Percentiles rank a stretch among this genome's conserved stretches.
phyloP scores from a whole-genome alignment of 2,888 invertebrate species.

The Dynastes maya region DNA sequence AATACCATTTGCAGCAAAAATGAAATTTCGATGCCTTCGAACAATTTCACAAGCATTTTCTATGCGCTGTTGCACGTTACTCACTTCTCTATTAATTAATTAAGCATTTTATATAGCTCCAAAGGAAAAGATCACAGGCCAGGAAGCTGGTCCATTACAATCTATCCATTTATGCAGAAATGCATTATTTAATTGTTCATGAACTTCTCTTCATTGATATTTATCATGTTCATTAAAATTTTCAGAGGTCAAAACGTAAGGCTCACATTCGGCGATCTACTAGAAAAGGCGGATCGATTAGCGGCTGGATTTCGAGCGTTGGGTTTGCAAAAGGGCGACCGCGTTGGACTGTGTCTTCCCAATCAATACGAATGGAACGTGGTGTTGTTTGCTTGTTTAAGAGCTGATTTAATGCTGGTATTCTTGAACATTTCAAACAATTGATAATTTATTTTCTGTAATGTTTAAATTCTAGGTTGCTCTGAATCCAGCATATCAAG shows the following conservation, averaged over 20 bases:
- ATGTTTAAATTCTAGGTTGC: constrained; percentile 73
- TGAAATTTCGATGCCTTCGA: no score
- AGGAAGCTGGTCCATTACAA: no score
- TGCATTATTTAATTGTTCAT: no score
- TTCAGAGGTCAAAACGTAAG: constrained; percentile 71
- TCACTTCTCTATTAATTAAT: no score
- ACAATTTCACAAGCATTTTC: no score
- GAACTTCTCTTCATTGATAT: no score
- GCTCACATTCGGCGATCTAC: constrained; percentile 72
- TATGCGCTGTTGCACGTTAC: no score
- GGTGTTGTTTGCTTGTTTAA: constrained; percentile 79
- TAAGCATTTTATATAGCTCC: no score
- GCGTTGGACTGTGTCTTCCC: constrained; percentile 86
- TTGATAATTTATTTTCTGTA: constrained; percentile 15
- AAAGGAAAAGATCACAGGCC: no score
- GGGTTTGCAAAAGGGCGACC: constrained; percentile 81
- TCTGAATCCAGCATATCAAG: constrained; percentile 84
- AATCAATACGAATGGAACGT: constrained; percentile 86
- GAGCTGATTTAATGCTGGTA: constrained; percentile 82
- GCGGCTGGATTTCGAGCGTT: constrained; percentile 81
- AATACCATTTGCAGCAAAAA: no score
- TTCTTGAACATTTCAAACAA: constrained; percentile 52
- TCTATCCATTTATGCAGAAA: no score
- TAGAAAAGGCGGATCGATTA: constrained; percentile 77
- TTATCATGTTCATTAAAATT: background rate